A percentile compares a stretch with the other conserved stretches of the same genome.
Conservation (phyloP, 2,888 invertebrate genomes). For the Choreutis nemorana region DNA sequence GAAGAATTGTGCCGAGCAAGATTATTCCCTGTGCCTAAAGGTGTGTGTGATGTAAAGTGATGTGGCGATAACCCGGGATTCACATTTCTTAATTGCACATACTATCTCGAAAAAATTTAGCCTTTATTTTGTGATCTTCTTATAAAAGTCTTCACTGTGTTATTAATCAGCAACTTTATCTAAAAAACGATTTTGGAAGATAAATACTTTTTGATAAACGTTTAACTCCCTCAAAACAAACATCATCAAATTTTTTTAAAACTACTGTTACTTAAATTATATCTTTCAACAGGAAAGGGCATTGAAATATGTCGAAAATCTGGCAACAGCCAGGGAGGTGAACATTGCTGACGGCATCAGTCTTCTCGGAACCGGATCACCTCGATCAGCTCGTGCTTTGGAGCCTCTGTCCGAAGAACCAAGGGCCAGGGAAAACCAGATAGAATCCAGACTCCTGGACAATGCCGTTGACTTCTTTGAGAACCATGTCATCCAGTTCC, state of each 20-base stretch:
- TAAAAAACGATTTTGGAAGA: constrained; percentile 6
- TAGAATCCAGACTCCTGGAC: constrained; percentile 78
- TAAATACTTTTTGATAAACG: constrained; percentile 8
- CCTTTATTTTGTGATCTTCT: background rate
- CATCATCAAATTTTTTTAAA: constrained; percentile 2
- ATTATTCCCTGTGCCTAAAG: constrained; percentile 76
- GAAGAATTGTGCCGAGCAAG: constrained; percentile 74
- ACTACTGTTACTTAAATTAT: too few species aligned
- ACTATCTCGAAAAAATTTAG: background rate
- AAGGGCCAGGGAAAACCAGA: constrained; percentile 74
- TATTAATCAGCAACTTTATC: too few species aligned
- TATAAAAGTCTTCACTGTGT: background rate
- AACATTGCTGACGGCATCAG: constrained; percentile 68
- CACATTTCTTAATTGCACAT: background rate
- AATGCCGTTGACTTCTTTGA: constrained; percentile 79
- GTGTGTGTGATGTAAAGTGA: constrained; percentile 68
- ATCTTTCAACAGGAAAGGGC: constrained; percentile 70
- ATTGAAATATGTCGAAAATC: constrained; percentile 71
- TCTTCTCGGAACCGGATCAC: constrained; percentile 49
- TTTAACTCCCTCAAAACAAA: background rate
- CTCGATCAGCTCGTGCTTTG: constrained; percentile 66
- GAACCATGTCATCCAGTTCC: constrained; percentile 82
- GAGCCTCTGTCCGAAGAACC: constrained; percentile 76
- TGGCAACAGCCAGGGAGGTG: constrained; percentile 60
- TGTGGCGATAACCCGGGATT: background rate